Conservation (phyloP, 1,140 invertebrate genomes). For the Chrysoperla carnea region DNA sequence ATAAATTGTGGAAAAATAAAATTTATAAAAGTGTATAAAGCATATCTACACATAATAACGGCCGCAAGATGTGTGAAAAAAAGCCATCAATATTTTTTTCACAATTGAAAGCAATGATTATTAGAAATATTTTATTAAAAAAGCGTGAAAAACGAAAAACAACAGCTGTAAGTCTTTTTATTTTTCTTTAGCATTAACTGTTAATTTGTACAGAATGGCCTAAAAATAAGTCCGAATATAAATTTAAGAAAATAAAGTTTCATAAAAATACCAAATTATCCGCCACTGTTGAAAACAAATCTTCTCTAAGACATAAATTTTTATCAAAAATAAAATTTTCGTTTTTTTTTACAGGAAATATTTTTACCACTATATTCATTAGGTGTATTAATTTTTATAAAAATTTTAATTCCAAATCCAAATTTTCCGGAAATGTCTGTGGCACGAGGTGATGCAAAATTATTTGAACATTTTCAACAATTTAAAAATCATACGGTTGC, state of each 20-base stretch:
- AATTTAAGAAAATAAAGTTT: not conserved
- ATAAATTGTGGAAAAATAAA: no score
- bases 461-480: slow-evolving; percentile 40
- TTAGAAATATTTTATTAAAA: slow-evolving; percentile 49
- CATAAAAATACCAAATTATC: no score
- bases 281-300: no score
- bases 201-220: not conserved
- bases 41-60: not conserved
- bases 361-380: slow-evolving; percentile 53
- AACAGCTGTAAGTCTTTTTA: slow-evolving; percentile 34
- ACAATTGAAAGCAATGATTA: slow-evolving; percentile 48
- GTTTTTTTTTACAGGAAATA: slow-evolving; percentile 39
- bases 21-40: no score
- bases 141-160: slow-evolving; percentile 54
- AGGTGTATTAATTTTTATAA: slow-evolving; percentile 48
- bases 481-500: slow-evolving; percentile 43
- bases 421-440: slow-evolving; percentile 48
- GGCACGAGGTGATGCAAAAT: slow-evolving; percentile 32
- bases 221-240: not conserved
- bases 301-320: not conserved
- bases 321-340: not conserved
- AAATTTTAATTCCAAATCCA: slow-evolving; percentile 50
- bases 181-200: not conserved
- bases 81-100: slow-evolving; percentile 29
- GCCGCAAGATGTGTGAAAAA: slow-evolving; percentile 11